Base-by-base conservation (phyloP, 2,888 invertebrate species). In the Caenorhabditis sp. region DNA sequence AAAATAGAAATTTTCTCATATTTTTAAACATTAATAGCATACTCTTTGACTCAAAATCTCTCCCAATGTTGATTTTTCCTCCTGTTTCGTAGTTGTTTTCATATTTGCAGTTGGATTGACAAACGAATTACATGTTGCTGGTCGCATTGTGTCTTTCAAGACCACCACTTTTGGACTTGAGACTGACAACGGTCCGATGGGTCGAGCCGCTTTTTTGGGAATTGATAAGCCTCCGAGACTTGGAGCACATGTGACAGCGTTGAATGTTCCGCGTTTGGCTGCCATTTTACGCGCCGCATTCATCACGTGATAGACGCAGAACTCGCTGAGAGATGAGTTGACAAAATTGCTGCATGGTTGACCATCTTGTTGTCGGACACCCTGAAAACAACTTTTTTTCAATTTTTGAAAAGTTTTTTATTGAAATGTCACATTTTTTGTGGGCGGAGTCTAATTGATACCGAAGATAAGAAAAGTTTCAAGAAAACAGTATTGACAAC, bases 251-350 rank as follows among this genome's bases (percentile, higher is more conserved):
- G 69, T 61, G 1, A 74, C 37, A 17, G 74, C 74, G 31, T 74
- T 74, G 69, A 74, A 74, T 0, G 61, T 61, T 14, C 73, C 79
- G 31, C 78, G 62, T 57, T 71, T 79, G 21, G 79, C 73, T 10
- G 76, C 70, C 51, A 79, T 69, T 62, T 76, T 76, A 17, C 77
- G 51, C 10, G 75, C 79, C 12, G 66, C 76, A 27, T 67, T 76
- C 76, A 76, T 78, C 50, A 85, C 77, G 64, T 86, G 86, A 62
- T 76, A 85, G 10, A 79, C 81, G 55, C 86, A 85, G 58, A 68
- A 78, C 50, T 83, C 83, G 23, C 81, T 76, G 17, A 76, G 54
- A 1, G 83, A 78, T 19, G 69, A 23, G 69, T 86, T 86, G 24
- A 86, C 83, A 26, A 82, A 82, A 62, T 82, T 82, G 17, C 73